Evolutionary conservation across 2,113 vertebrate species (phyloP).

Genomic region (Pelodiscus sinensis): DNA sequence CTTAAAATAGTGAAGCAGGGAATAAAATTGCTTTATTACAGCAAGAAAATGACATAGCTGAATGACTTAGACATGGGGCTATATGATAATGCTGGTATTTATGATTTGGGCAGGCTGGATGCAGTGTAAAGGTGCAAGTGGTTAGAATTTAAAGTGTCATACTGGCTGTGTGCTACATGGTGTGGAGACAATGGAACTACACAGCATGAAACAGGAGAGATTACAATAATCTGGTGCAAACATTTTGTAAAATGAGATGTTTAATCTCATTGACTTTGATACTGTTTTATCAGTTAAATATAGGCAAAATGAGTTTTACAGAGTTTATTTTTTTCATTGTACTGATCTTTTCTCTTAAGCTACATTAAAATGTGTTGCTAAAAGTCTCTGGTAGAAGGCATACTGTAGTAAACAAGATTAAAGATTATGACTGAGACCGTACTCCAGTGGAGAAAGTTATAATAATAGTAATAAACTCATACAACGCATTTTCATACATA

Average conservation of each 20-base stretch:
- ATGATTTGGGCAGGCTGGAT: conserved; percentile 5
- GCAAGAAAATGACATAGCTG: conserved; percentile 48
- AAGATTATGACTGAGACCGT: conserved; percentile 10
- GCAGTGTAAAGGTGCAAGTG: conserved; percentile 13
- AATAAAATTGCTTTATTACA: conserved; percentile 44
- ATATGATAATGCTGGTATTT: conserved; percentile 60
- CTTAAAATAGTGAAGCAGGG: conserved; percentile 12
- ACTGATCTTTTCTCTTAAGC: background rate
- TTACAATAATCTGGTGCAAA: conserved; percentile 27
- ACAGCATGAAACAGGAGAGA: conserved; percentile 37
- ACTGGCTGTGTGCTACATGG: conserved; percentile 30
- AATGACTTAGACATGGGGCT: conserved; percentile 19
- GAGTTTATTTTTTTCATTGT: conserved; percentile 21
- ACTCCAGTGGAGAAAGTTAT: background rate
- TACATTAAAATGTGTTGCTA: background rate
- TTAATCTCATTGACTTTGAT: background rate
- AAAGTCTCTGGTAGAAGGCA: conserved; percentile 2
- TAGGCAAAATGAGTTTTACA: conserved; percentile 39
- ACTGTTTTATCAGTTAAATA: conserved; percentile 23
- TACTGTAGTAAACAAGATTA: conserved; percentile 1
- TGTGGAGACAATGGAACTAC: conserved; percentile 34
- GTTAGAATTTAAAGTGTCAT: conserved; percentile 60
- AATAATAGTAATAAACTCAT: background rate
- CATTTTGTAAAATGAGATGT: conserved; percentile 48
- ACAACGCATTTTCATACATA: background rate